Percentiles rank a stretch among this genome's conserved stretches.
Evolutionary conservation across 2,113 vertebrate genomes (phyloP).

Genomic region (Podarcis raffonei): DNA sequence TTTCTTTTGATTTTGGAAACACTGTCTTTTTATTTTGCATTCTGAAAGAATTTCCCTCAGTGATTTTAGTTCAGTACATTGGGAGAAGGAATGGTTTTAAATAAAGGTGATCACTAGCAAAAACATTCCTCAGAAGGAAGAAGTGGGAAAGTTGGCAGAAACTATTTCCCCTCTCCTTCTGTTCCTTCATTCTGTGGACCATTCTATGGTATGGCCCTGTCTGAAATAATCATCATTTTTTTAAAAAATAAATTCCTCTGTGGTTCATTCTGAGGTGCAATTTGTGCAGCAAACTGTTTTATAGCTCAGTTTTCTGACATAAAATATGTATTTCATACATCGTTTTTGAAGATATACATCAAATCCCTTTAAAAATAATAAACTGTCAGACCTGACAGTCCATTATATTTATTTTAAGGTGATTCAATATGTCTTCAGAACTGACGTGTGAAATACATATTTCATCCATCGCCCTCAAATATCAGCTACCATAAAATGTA

Average conservation of each 20-base stretch:
- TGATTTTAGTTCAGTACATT: not conserved
- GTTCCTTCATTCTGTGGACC: not conserved
- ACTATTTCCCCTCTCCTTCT: not conserved
- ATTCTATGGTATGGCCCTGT: not conserved
- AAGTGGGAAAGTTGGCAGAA: not conserved
- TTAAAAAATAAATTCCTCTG: not conserved
- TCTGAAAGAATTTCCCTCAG: not conserved
- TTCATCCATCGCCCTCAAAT: not conserved
- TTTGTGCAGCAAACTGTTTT: not conserved
- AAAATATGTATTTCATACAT: not conserved
- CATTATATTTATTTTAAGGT: not conserved
- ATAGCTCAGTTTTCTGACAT: constrained; percentile 2
- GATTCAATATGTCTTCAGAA: not conserved
- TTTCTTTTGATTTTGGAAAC: not conserved
- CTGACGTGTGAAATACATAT: not conserved
- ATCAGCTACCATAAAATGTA: not conserved
- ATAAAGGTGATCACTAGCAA: not conserved
- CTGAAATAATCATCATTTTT: not conserved
- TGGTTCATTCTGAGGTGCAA: not conserved
- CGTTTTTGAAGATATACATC: not conserved
- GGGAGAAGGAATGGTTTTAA: not conserved
- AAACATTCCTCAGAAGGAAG: too few relatives aligned
- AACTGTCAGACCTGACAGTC: not conserved
- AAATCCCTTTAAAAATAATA: constrained; percentile 3
- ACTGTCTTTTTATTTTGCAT: not conserved